Conservation (phyloP, 2,888 invertebrate species). For the Limenitis camilla region DNA sequence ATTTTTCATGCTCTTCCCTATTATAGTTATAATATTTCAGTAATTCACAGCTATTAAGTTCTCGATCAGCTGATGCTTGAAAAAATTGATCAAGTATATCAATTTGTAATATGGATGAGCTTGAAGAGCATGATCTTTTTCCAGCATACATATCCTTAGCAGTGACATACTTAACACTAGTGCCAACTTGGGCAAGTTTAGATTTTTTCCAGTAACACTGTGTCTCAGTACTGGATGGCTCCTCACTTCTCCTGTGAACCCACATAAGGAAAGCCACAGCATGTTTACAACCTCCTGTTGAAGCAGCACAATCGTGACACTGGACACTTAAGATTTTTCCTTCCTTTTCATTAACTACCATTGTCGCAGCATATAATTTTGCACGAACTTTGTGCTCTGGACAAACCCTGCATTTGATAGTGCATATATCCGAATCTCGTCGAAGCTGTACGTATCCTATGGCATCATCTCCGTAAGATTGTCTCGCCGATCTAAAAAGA, state of each 20-base stretch:
- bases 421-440: too few relatives aligned
- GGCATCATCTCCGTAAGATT: too few relatives aligned
- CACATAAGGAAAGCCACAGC: slow-evolving; percentile 20
- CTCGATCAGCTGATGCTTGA: neutral
- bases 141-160: neutral
- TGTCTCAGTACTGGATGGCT: slow-evolving; percentile 5
- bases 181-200: slow-evolving; percentile 3
- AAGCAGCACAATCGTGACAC: slow-evolving; percentile 9
- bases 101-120: neutral
- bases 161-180: slow-evolving; percentile 11
- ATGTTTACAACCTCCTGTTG: slow-evolving; percentile 20
- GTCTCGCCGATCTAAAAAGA: too few relatives aligned
- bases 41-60: neutral
- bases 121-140: neutral
- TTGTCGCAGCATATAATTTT: too few relatives aligned
- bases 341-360: too few relatives aligned
- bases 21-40: neutral
- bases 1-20: neutral
- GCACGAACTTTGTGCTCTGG: too few relatives aligned
- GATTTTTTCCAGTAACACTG: slow-evolving; percentile 18
- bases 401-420: too few relatives aligned
- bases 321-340: neutral
- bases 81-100: neutral
- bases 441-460: too few relatives aligned
- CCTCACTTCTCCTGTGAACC: slow-evolving; percentile 11